Percentiles rank a stretch among this genome's conserved stretches.
Evolutionary conservation across 2,113 vertebrate species (phyloP).

Genomic region (Campylomormyrus tamandua): DNA sequence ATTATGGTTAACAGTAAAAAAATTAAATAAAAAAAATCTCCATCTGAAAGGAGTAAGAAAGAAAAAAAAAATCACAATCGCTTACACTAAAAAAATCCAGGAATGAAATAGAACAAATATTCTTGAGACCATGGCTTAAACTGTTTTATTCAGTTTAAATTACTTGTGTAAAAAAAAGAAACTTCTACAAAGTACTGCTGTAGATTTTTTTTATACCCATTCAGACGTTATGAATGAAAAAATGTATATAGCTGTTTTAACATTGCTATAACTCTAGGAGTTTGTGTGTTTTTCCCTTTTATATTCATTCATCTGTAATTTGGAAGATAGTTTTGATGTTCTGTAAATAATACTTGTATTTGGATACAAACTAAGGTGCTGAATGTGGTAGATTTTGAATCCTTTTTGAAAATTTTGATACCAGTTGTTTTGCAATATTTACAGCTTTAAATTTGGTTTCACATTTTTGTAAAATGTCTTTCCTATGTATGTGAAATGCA

Average conservation of each 20-base stretch:
- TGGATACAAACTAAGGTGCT: conserved; percentile 32
- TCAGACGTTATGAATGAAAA: conserved; percentile 2
- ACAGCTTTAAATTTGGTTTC: conserved; percentile 37
- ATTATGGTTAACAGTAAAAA: not conserved
- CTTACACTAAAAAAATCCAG: not conserved
- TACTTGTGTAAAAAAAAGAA: not conserved
- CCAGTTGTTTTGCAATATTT: conserved; percentile 34
- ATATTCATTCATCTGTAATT: conserved; percentile 28
- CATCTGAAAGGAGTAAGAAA: not conserved
- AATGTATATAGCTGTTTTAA: not conserved
- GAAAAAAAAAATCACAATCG: not conserved
- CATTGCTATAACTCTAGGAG: not conserved
- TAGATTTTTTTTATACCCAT: conserved; percentile 2
- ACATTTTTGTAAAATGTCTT: conserved; percentile 36
- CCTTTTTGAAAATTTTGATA: conserved; percentile 43
- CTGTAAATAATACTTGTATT: conserved; percentile 32
- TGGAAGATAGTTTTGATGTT: conserved; percentile 34
- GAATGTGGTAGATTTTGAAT: conserved; percentile 36
- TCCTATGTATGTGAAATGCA: conserved; percentile 42
- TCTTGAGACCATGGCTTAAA: conserved; percentile 2
- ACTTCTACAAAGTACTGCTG: not conserved
- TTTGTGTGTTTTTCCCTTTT: not conserved
- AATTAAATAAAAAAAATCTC: not conserved
- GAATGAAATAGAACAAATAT: not conserved
- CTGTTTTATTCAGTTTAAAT: conserved; percentile 12